Evolutionary conservation across 37 sponge, comb jelly and placozoan species (phyloP), one percentile per base, ranked within the genome.

Genomic region (Amphimedon queenslandica): DNA sequence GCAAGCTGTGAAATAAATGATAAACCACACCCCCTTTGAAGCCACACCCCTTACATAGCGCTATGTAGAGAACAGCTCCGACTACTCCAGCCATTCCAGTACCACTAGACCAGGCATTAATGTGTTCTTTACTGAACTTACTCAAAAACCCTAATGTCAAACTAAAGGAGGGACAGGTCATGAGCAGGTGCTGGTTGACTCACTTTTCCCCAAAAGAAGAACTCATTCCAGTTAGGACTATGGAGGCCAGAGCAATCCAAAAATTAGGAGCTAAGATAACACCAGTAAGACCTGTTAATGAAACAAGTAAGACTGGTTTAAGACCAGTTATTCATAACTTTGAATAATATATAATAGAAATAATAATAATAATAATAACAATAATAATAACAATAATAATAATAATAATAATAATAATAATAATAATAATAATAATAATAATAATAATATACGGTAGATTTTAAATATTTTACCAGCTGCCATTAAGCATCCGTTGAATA

Each of bases 51-150:
- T 68, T 11, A 66, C 70, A 71, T 72, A 87, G 67, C 34, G 63
- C 61, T 28, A 87, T 39, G 67, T 87, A 87, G 4, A 81, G 66
- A n/a, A 73, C 57, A 2, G 88, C 82, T 16, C 88, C 88, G 24
- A 77, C n/a, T 34, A 87, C 38, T 24, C 88, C 88, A 28, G 88
- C 88, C 63, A 87, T 71, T 23, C 88, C 88, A 3, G 88, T 87
- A 33, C 88, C 88, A 70, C 82, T 80, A 41, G 77, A 70, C 88
- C 88, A 87, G 16, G 88, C 81, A 55, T 58, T 87, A 2, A 87
- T 36, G 1, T 75, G 77, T 11, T 60, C 60, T 40, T 68, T 74
- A 38, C 38, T 31, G 37, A 34, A 74, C 34, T 28, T 43, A 10
- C 33, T 67, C 33, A 82, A 60, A 42, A 71, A 82, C 21, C 74